Conservation (phyloP, 2,888 invertebrate species). For the Hoplodrina blanda region DNA sequence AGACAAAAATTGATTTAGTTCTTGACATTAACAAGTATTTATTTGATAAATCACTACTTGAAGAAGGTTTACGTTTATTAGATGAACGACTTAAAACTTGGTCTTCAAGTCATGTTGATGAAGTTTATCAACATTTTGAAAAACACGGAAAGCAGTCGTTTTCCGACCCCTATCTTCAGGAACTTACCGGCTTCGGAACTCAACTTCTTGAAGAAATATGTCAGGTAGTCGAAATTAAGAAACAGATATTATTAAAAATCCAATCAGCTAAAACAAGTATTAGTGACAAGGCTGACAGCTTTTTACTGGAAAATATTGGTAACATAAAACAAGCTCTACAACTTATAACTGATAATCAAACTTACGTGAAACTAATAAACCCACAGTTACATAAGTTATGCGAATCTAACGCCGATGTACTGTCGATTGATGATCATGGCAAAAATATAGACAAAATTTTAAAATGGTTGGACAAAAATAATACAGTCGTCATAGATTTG, state of each 20-base stretch:
- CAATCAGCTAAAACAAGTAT: not conserved
- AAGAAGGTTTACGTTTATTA: slow-evolving; percentile 25
- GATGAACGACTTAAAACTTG: slow-evolving; percentile 1
- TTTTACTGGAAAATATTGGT: slow-evolving; percentile 22
- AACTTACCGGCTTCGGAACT: not conserved
- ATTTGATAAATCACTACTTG: slow-evolving; percentile 37
- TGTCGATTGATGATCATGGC: not conserved
- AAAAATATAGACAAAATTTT: no score
- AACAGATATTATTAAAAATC: not conserved
- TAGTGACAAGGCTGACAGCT: not conserved
- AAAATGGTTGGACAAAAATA: no score
- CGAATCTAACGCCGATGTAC: not conserved
- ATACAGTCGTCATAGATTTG: no score
- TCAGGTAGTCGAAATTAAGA: not conserved
- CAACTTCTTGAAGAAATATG: slow-evolving; percentile 28
- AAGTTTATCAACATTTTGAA: no score
- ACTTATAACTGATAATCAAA: slow-evolving; percentile 9
- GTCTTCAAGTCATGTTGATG: not conserved
- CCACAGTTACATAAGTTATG: not conserved
- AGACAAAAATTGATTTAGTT: slow-evolving; percentile 1
- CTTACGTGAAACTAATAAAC: not conserved
- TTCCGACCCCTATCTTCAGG: no score
- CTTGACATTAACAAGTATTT: slow-evolving; percentile 24
- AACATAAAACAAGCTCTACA: not conserved
- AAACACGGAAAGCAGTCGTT: no score